phyloP scores from a whole-genome alignment of 2,113 vertebrate genomes.

The Melanerpes formicivorus region DNA sequence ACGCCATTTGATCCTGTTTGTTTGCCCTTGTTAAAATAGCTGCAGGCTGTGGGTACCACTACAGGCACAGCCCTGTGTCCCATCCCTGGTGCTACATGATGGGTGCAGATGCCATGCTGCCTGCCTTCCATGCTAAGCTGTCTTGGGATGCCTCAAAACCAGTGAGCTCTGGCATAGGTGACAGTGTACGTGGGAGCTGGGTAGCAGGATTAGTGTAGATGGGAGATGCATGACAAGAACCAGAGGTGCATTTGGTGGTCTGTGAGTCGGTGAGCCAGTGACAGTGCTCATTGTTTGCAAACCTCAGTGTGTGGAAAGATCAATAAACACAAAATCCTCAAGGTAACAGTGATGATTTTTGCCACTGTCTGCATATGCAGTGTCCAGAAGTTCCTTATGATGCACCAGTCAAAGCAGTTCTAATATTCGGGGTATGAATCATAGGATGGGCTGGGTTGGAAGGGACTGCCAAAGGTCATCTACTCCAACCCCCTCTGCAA shows the following conservation, averaged over 20 bases:
- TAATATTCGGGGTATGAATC: neutral
- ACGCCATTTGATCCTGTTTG: neutral
- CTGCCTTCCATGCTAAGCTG: neutral
- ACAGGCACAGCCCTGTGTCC: accelerated
- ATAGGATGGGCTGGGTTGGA: too few relatives aligned
- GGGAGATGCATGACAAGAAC: neutral
- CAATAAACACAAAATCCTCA: neutral
- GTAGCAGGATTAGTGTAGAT: neutral
- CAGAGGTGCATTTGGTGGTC: neutral
- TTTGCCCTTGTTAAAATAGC: neutral
- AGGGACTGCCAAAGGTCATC: too few relatives aligned
- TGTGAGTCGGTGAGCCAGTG: neutral
- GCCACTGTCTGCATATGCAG: neutral
- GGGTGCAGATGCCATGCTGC: neutral
- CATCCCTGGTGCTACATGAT: accelerated
- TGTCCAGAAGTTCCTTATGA: neutral
- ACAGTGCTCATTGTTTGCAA: neutral
- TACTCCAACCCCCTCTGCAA: too few relatives aligned
- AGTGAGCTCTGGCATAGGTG: neutral
- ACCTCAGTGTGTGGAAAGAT: neutral
- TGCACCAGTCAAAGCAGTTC: neutral
- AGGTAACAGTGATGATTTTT: neutral
- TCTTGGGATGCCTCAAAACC: neutral
- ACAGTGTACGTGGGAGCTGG: neutral
- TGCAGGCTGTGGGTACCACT: neutral